These are phyloP conservation scores for Invenusta paracnida DNA, from an alignment of 2,888 invertebrate genomes.

Conservation along the genomic window DNA sequence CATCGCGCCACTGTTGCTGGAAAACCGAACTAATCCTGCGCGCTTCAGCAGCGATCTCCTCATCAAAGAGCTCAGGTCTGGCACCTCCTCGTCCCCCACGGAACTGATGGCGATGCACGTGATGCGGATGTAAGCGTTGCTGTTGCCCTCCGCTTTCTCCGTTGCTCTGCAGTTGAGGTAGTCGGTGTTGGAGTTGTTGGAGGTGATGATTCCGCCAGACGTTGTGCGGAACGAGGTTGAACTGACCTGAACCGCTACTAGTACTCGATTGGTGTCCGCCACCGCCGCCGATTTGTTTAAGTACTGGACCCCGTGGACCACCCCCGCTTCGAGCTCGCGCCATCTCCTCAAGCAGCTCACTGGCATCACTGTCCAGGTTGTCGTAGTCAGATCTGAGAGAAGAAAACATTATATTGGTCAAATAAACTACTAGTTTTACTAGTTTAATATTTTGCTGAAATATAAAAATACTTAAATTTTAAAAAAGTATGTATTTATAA, in stretches of 20 bases:
- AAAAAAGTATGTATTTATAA: no score
- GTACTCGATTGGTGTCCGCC: neutral
- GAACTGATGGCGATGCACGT: no score
- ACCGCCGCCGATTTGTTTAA: neutral
- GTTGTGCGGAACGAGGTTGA: neutral
- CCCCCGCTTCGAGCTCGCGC: neutral
- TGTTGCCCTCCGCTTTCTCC: no score
- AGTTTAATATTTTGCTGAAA: no score
- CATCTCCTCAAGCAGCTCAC: neutral
- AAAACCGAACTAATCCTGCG: constrained; percentile 33
- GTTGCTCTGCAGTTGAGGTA: neutral
- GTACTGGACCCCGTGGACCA: no score
- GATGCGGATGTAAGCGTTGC: no score
- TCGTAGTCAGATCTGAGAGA: neutral
- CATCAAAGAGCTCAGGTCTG: no score
- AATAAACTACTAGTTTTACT: no score
- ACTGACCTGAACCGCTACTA: neutral
- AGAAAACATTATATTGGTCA: no score
- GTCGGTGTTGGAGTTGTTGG: neutral
- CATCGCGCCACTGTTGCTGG: neutral
- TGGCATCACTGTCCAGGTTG: neutral
- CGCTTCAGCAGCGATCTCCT: constrained; percentile 34
- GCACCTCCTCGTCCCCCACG: no score
- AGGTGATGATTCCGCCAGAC: neutral
- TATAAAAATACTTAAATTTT: no score